Evolutionary conservation across 2,797 vertebrate species (phyloP).

Genomic region (Rhinogobio ventralis): DNA sequence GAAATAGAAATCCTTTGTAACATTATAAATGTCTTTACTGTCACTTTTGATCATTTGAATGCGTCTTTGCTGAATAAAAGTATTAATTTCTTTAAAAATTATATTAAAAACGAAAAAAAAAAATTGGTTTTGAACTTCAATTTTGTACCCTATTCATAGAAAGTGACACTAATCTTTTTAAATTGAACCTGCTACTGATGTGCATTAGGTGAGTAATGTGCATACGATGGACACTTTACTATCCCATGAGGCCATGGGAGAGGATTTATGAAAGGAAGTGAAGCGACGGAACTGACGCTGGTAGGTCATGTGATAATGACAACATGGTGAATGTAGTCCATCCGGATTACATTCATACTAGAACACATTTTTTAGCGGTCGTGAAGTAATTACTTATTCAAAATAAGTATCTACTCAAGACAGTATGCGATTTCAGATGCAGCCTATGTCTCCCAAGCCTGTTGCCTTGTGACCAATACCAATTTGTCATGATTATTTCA

Average conservation of each 20-base stretch:
- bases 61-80: background rate
- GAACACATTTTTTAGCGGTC: background rate
- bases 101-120: background rate
- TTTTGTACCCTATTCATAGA: background rate
- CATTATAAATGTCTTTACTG: background rate
- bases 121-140: too few relatives aligned
- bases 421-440: background rate
- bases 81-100: background rate
- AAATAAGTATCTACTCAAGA: background rate
- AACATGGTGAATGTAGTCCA: too few relatives aligned
- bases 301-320: too few relatives aligned
- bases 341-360: too few relatives aligned
- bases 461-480: background rate
- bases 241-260: too few relatives aligned
- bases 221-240: too few relatives aligned
- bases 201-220: background rate
- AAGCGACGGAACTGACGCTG: too few relatives aligned
- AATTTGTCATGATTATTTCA: background rate
- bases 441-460: background rate
- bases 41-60: background rate
- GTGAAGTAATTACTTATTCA: too few relatives aligned
- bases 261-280: too few relatives aligned
- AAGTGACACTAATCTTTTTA: background rate
- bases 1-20: background rate
- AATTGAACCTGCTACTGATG: background rate